Evolutionary conservation across 2,797 vertebrate genomes (phyloP), one percentile per base, ranked within the genome.

Genomic region (Petrocephalus schoutedeni): DNA sequence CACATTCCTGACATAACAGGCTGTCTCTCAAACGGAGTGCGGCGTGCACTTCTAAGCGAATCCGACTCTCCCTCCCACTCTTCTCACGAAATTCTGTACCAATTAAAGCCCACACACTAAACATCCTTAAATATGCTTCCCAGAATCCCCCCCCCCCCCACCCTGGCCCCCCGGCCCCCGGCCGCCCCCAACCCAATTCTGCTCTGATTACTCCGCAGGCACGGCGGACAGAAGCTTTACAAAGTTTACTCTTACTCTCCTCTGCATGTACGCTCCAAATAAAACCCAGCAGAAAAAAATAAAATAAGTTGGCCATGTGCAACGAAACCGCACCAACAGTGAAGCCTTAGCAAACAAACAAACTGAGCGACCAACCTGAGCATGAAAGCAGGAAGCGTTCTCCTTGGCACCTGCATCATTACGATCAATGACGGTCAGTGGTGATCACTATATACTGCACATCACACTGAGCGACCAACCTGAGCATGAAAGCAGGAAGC

Each of bases 21-120:
- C 67, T 19, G 67, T 8, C 32, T 16, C 67, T 74, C 36, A 41
- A 41, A 41, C 4, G 32, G 16, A 74, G 4, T 28, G 5, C 0
- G 67, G 36, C 67, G 16, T 1, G 14, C 28, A 4, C 16, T n/a
- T 77, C 71, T 77, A 77, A 77, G 41, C 16, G 16, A 77, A 77
- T 9, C 77, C 21, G 3, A 51, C 56, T 86, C 58, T 53, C 45
- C 54, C 56, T 57, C 77, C 86, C 89, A 49, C 80, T 74, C 54
- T 59, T 56, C 19, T 77, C 16, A 77, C 71, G 2, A 77, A 19
- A 36, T 77, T 77, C 71, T 77, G 71, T 36, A 45, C 32, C 71
- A 77, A 77, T 77, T 74, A 74, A 74, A 74, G 67, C 67, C 67
- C 67, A 74, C 67, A 74, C 67, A 74, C 12, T 74, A 74, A 74